Conservation (phyloP, 2,797 vertebrate species). For the Sebastes iracundus region DNA sequence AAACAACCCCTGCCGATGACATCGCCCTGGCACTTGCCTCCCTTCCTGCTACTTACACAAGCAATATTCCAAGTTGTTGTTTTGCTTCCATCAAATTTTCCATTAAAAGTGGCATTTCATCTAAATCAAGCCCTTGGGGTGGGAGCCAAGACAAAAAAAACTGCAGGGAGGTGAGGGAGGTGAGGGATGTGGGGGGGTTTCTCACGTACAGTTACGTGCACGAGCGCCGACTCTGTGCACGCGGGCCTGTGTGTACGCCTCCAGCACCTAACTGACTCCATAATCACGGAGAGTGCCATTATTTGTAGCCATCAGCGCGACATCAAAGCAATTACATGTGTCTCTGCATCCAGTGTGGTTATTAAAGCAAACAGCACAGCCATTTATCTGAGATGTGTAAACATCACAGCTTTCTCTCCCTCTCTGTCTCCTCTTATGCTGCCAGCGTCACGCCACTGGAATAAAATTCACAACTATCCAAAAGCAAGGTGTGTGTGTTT, state of each 20-base stretch:
- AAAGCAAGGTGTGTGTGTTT: constrained; percentile 15
- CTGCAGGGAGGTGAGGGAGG: constrained; percentile 63
- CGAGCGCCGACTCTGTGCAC: neutral
- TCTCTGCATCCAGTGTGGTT: constrained; percentile 80
- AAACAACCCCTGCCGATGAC: constrained; percentile 66
- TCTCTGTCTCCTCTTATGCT: constrained; percentile 23
- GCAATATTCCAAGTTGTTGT: constrained; percentile 79
- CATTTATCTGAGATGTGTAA: constrained; percentile 69
- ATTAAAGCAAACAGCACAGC: constrained; percentile 76
- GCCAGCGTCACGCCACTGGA: constrained; percentile 16
- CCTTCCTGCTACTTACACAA: constrained; percentile 68
- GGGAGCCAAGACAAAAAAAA: constrained; percentile 74
- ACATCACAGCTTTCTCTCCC: constrained; percentile 51
- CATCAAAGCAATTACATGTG: constrained; percentile 84
- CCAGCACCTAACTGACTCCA: constrained; percentile 60
- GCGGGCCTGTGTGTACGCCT: constrained; percentile 31
- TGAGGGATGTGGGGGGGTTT: constrained; percentile 47
- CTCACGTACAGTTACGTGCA: constrained; percentile 20
- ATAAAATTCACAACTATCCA: constrained; percentile 28
- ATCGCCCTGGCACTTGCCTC: constrained; percentile 60
- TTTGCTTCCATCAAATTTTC: constrained; percentile 86
- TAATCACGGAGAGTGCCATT: constrained; percentile 81
- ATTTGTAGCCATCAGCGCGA: constrained; percentile 80
- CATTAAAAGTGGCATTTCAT: constrained; percentile 93
- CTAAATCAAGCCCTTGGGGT: constrained; percentile 88